Evolutionary conservation across 2,113 vertebrate genomes (phyloP).

Genomic region (Chaetops frenatus): DNA sequence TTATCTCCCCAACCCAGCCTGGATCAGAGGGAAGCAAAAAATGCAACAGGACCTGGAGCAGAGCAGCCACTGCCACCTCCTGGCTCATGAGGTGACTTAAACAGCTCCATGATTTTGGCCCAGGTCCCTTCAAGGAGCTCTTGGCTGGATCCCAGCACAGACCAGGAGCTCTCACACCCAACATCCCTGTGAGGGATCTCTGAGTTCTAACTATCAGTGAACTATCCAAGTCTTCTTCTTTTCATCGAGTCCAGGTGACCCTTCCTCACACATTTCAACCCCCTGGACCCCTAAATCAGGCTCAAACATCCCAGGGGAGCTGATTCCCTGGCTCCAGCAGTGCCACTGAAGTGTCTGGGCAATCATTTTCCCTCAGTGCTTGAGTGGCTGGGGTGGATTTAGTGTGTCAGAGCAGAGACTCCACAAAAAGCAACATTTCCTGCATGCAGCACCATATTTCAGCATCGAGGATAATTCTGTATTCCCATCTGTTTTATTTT

Average conservation of each 20-base stretch:
- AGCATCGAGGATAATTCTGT: conserved; percentile 9
- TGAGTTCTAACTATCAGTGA: not conserved
- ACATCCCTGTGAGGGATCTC: not conserved
- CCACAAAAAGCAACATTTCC: conserved; percentile 14
- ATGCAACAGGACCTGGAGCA: not conserved
- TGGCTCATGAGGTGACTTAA: not conserved
- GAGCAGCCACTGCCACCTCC: not conserved
- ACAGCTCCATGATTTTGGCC: not conserved
- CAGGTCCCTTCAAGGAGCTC: not conserved
- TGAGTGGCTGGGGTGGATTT: not conserved
- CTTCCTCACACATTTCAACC: not conserved
- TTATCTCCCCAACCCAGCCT: not conserved
- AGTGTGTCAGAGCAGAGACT: not conserved
- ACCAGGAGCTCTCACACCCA: not conserved
- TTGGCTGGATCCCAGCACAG: not conserved
- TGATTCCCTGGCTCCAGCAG: not conserved
- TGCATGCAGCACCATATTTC: not conserved
- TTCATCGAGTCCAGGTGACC: not conserved
- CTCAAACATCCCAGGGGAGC: not conserved
- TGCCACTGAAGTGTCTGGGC: not conserved
- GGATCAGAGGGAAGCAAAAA: not conserved
- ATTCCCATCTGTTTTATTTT: conserved; percentile 50
- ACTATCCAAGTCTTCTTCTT: not conserved
- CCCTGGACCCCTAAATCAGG: not conserved
- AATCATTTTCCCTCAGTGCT: not conserved